Evolutionary conservation across 2,113 vertebrate genomes (phyloP).

Genomic region (Actinemys pallida): DNA sequence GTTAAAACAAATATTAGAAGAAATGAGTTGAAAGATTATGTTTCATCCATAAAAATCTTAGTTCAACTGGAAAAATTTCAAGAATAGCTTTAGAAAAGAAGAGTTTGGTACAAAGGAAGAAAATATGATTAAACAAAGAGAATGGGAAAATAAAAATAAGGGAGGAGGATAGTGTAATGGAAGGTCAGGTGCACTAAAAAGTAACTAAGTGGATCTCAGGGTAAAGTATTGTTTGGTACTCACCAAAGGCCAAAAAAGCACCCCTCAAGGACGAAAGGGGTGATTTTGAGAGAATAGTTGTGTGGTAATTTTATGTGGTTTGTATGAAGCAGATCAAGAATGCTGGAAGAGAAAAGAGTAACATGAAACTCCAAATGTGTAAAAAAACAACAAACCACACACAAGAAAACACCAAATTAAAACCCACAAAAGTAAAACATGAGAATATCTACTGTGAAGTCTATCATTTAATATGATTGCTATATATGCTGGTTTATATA

Average conservation of each 20-base stretch:
- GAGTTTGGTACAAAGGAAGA: background rate
- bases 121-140: background rate
- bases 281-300: background rate
- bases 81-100: background rate
- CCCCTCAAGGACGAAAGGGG: background rate
- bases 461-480: background rate
- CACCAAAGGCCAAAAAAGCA: background rate
- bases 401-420: background rate
- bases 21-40: background rate
- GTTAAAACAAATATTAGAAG: background rate
- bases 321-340: background rate
- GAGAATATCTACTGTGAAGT: background rate
- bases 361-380: background rate
- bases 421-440: background rate
- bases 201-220: background rate
- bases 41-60: background rate
- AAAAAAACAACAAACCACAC: background rate
- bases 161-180: background rate
- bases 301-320: background rate
- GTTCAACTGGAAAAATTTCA: background rate
- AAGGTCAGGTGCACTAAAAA: background rate
- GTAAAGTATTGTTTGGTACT: background rate
- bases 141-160: background rate
- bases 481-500: background rate
- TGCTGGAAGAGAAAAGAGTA: background rate